Conservation (phyloP, 2,797 vertebrate species). For the Pogoniulus pusillus region DNA sequence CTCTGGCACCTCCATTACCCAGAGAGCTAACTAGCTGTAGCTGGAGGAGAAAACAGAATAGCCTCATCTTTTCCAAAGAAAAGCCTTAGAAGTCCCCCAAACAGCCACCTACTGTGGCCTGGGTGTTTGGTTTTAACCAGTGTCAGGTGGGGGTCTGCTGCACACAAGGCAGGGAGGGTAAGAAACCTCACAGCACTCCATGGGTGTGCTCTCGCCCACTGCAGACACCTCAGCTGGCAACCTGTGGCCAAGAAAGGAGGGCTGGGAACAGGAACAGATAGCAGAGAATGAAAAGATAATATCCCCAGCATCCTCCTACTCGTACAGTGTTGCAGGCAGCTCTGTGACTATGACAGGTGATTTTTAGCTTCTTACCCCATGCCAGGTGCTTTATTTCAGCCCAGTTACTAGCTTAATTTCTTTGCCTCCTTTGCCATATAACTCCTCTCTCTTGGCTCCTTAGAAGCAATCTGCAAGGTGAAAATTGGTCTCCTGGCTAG, state of each 20-base stretch:
- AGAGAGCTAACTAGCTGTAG: not conserved
- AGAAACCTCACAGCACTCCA: not conserved
- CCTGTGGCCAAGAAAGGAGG: not conserved
- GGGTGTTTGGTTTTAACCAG: not conserved
- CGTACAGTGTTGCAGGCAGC: not conserved
- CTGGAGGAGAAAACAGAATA: not conserved
- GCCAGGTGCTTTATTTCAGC: constrained; percentile 35
- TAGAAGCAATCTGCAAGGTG: constrained; percentile 13
- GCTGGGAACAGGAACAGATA: not conserved
- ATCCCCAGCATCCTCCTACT: not conserved
- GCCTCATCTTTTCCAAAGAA: not conserved
- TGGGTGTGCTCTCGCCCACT: not conserved
- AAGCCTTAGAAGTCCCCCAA: not conserved
- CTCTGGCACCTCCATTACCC: not conserved
- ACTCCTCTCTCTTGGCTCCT: constrained; percentile 25
- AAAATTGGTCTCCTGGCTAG: constrained; percentile 31
- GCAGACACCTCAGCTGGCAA: not conserved
- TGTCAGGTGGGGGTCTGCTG: rapidly evolving
- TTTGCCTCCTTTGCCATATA: not conserved
- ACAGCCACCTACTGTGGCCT: rapidly evolving
- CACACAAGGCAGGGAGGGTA: rapidly evolving
- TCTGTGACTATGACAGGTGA: not conserved
- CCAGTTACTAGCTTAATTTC: constrained; percentile 25
- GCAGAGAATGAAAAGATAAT: not conserved
- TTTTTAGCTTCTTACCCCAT: not conserved